Base-by-base conservation (phyloP, 2,797 vertebrate genomes). In the Aphelocoma californica region DNA sequence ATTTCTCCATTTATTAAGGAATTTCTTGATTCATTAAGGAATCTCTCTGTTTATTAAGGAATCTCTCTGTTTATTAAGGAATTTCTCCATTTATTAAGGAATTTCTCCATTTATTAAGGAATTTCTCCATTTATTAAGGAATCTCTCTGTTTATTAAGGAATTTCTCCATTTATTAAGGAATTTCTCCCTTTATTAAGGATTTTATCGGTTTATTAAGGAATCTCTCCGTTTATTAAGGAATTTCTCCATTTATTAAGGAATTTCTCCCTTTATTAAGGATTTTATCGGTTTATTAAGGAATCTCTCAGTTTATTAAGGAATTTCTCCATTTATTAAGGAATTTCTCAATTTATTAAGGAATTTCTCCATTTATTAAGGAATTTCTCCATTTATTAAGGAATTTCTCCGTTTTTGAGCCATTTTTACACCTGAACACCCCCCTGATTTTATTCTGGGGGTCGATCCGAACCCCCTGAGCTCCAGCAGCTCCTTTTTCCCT, bases 391-490 rank as follows among this genome's bases (percentile, higher is more conserved):
- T 36, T 8, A 36, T 36, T 36, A 36, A 36, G 36, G 36, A 36
- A 36, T 36, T 36, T 9, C 36, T 36, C 36, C 36, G 36, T 14
- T 38, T 38, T 44, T 12, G 31, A 23, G 20, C n/a, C n/a, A 8
- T 40, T 50, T 70, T 26, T 23, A 26, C 0, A 3, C 47, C 38
- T 38, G 14, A 8, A 21, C 0, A 0, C 18, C 5, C n/a, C 47
- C 12, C 12, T 53, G 9, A 8, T 51, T 56, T 56, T 20, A 60
- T 8, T 34, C 12, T 3, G 1, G 1, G 34, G 32, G 25, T 32
- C 9, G 10, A 6, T 3, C 17, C 0, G 0, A 72, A 8, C 17
- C 8, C 72, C 34, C 31, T 2, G n/a, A 19, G 25, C 57, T 58
- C 48, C 9, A 54, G 18, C 73, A 50, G 2, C 12, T 25, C 71